These are phyloP conservation scores for Tamandua tetradactyla DNA, from an alignment of 2,797 vertebrate genomes.

Conservation along the genomic window DNA sequence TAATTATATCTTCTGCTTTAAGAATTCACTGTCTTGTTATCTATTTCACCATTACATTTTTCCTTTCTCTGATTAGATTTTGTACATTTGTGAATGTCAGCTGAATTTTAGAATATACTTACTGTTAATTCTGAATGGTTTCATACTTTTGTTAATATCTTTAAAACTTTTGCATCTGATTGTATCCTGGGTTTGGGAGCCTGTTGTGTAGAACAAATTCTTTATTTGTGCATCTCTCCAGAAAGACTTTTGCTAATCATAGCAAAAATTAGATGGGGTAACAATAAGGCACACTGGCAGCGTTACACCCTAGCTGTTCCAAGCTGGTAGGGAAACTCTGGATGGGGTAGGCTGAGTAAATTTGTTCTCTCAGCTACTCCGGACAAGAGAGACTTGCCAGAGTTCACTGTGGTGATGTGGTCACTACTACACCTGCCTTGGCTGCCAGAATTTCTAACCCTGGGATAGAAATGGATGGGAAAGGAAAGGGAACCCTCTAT, in stretches of 20 bases:
- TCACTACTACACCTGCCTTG: background rate
- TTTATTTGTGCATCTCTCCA: background rate
- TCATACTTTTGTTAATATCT: background rate
- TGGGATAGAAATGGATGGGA: background rate
- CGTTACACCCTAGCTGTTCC: background rate
- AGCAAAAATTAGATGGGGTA: background rate
- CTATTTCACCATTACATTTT: background rate
- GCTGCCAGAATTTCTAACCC: background rate
- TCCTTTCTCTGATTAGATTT: conserved; percentile 6
- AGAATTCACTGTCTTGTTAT: background rate
- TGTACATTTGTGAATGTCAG: background rate
- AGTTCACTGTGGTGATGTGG: background rate
- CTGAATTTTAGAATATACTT: conserved; percentile 37
- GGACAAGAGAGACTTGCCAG: background rate
- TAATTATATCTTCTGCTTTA: background rate
- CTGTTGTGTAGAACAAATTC: background rate
- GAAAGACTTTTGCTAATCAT: background rate
- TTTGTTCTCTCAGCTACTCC: background rate
- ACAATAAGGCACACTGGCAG: background rate
- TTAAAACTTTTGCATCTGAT: conserved; percentile 21
- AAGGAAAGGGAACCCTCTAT: background rate
- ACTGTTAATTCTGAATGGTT: background rate
- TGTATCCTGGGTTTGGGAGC: background rate
- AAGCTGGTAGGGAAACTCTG: background rate
- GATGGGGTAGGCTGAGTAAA: background rate